These are phyloP conservation scores for Trisateles emortualis DNA, from an alignment of 2,888 invertebrate species.

Conservation along the genomic window DNA sequence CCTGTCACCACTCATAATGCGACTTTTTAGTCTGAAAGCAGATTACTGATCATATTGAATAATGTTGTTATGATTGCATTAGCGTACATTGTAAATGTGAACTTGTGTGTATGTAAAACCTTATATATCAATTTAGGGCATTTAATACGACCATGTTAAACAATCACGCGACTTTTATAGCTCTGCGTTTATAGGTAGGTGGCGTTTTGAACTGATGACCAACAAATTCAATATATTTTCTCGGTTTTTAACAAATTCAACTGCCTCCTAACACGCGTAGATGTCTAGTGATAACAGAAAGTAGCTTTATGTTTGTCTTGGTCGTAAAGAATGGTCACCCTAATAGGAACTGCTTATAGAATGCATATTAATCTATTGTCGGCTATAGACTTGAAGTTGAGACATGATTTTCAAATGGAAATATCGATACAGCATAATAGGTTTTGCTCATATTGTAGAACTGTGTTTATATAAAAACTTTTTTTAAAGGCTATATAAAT, in stretches of 20 bases:
- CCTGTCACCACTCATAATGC: conserved; percentile 27
- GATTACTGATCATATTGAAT: conserved; percentile 13
- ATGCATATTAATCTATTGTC: background rate
- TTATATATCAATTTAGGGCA: background rate
- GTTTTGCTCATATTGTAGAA: no score
- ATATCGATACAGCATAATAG: conserved; percentile 22
- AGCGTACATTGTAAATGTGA: conserved; percentile 15
- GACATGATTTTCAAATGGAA: conserved; percentile 21
- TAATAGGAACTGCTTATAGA: conserved; percentile 3
- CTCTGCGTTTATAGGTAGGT: background rate
- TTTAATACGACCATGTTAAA: background rate
- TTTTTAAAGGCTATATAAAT: conserved; percentile 3
- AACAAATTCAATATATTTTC: background rate
- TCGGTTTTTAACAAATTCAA: background rate
- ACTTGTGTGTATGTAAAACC: conserved; percentile 9
- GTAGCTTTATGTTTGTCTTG: background rate
- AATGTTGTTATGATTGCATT: conserved; percentile 12
- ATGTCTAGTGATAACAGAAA: background rate
- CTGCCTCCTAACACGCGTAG: background rate
- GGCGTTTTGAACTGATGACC: background rate
- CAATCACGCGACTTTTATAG: background rate
- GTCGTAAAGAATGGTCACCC: background rate
- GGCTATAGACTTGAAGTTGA: background rate
- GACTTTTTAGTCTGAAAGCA: conserved; percentile 43
- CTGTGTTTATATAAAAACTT: background rate